Percentiles rank a stretch among this genome's conserved stretches.
Evolutionary conservation across 1,140 invertebrate genomes (phyloP).

Genomic region (Heliconius melpomene): DNA sequence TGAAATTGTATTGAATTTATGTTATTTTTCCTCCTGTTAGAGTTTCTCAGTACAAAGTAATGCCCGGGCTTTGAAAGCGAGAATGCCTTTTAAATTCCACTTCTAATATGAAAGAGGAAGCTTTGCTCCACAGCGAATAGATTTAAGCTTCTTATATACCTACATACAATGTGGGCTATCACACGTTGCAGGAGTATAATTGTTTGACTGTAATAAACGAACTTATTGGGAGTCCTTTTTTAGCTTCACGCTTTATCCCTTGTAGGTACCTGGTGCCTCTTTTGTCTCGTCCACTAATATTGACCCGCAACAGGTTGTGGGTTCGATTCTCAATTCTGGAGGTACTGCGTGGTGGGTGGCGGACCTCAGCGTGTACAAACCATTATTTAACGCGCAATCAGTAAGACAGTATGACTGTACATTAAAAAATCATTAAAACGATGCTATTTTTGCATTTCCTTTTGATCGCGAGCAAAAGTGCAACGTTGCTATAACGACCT

Average conservation of each 20-base stretch:
- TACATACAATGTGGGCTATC: neutral
- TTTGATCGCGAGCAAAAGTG: neutral
- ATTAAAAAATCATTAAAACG: neutral
- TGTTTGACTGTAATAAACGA: neutral
- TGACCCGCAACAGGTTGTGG: no score
- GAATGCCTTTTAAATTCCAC: constrained; percentile 1
- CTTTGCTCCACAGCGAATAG: neutral
- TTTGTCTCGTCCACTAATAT: no score
- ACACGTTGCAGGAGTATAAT: neutral
- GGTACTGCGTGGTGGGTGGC: no score
- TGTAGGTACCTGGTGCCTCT: no score
- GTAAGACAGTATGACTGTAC: no score
- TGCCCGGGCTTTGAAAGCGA: neutral
- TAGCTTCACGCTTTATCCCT: no score
- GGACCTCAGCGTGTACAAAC: no score
- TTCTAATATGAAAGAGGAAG: neutral
- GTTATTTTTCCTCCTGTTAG: neutral
- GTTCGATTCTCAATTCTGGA: no score
- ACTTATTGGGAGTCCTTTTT: neutral
- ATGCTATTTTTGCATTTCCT: neutral
- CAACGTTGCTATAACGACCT: constrained; percentile 1
- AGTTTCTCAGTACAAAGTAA: neutral
- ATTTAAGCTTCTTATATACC: neutral
- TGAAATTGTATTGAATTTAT: neutral
- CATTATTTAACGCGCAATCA: no score